Base-by-base conservation (phyloP, 2,113 vertebrate genomes). In the Hiodon tergisus region DNA sequence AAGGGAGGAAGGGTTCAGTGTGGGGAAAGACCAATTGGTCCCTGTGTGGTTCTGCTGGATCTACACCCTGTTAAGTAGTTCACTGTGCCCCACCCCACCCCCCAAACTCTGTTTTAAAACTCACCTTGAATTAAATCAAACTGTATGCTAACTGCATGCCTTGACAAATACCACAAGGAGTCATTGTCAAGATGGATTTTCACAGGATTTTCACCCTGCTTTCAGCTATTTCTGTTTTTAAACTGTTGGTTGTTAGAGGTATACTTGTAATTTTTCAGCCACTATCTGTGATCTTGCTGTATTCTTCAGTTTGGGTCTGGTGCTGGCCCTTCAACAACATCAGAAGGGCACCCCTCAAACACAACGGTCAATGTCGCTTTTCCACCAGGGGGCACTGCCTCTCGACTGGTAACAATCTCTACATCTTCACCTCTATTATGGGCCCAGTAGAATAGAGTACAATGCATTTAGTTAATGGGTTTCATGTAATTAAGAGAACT, bases 401-500 rank as follows among this genome's bases (percentile, higher is more conserved):
- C 84, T 87, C 68, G 84, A 76, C 79, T 84, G 87, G 87, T 91
- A 88, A 83, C 1, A 53, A 52, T 31, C 31, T 69, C 10, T 69
- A 6, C 62, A 4, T 8, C 13, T n/a, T 11, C 65, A 13, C 47
- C 51, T 11, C 51, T 13, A 9, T 31, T 57, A 17, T 31, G 3
- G 57, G 31, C 57, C n/a, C n/a, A 16, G 48, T 13, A 6, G 48
- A 68, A 5, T 68, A 4, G 6, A n/a, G 4, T 11, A 6, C 13
- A n/a, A 6, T 50, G 66, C 8, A 67, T 46, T 65, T 62, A 62
- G 14, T 62, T 62, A 14, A 31, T 31, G 31, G 31, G 31, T 31
- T 31, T 31, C 31, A 31, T 31, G 31, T 31, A 31, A 31, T 31
- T 31, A 31, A 31, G 31, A 31, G 31, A 31, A 31, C 31, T 31